phyloP scores from a whole-genome alignment of 2,888 invertebrate species.

The Cataglyphis rosenhaueri region DNA sequence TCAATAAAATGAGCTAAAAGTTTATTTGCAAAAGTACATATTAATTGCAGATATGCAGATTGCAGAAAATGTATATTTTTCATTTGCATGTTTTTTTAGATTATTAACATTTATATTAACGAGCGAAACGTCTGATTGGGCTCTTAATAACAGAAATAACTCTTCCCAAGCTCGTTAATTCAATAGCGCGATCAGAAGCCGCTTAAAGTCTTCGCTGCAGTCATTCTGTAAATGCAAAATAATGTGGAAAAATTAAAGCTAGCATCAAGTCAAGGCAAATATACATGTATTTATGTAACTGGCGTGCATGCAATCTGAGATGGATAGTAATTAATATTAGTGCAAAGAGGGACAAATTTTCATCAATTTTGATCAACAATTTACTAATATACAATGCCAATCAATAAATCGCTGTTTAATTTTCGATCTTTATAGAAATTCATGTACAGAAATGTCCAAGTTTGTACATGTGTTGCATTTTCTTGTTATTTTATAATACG shows the following conservation, averaged over 20 bases:
- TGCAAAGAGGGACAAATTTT: conserved; percentile 11
- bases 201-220: conserved; percentile 84
- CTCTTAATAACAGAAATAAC: conserved; percentile 58
- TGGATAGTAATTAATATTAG: conserved; percentile 62
- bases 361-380: conserved; percentile 30
- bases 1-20: conserved; percentile 17
- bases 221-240: conserved; percentile 83
- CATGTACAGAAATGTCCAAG: neutral
- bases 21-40: conserved; percentile 54
- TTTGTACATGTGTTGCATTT: neutral
- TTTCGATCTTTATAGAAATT: neutral
- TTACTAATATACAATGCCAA: conserved; percentile 23
- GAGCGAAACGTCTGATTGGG: conserved; percentile 37
- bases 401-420: conserved; percentile 10
- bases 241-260: conserved; percentile 66
- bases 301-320: conserved; percentile 53
- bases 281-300: conserved; percentile 49
- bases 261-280: conserved; percentile 42
- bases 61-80: conserved; percentile 66
- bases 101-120: conserved; percentile 67
- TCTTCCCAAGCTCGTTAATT: conserved; percentile 77
- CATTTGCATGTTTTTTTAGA: conserved; percentile 65
- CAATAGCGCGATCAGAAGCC: conserved; percentile 83
- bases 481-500: conserved; percentile 20
- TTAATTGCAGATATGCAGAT: conserved; percentile 70